Conservation (phyloP, 2,797 vertebrate genomes). For the Otolemur crassicaudatus region DNA sequence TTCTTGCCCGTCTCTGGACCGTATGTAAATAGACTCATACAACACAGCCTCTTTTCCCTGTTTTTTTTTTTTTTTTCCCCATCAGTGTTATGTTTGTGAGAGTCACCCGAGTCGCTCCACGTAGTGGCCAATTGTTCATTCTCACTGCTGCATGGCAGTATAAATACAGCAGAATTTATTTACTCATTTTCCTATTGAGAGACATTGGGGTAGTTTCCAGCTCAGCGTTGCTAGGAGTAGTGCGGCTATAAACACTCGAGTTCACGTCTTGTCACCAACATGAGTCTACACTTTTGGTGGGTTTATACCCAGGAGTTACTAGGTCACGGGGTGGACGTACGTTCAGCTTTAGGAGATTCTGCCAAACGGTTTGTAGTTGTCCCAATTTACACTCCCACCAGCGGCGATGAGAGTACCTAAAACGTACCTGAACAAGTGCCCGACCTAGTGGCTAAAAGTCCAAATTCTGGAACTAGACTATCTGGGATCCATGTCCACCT, state of each 20-base stretch:
- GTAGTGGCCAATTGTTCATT: background rate
- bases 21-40: background rate
- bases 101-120: background rate
- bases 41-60: background rate
- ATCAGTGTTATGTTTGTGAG: background rate
- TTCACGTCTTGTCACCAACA: constrained; percentile 22
- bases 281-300: background rate
- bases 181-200: background rate
- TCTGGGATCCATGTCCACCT: constrained; percentile 4
- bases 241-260: background rate
- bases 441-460: background rate
- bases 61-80: background rate
- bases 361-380: background rate
- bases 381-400: background rate
- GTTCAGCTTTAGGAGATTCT: constrained; percentile 5
- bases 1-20: background rate
- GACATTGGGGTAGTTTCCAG: constrained; percentile 30
- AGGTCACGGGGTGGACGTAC: background rate
- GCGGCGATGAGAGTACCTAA: background rate
- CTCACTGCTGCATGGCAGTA: background rate
- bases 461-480: constrained; percentile 27
- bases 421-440: background rate
- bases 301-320: background rate
- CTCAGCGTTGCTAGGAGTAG: background rate
- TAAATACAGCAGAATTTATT: constrained; percentile 22